A percentile compares a stretch with the other conserved stretches of the same genome.
These are phyloP conservation scores for Galleria mellonella DNA, from an alignment of 1,140 invertebrate genomes.

Conservation along the genomic window DNA sequence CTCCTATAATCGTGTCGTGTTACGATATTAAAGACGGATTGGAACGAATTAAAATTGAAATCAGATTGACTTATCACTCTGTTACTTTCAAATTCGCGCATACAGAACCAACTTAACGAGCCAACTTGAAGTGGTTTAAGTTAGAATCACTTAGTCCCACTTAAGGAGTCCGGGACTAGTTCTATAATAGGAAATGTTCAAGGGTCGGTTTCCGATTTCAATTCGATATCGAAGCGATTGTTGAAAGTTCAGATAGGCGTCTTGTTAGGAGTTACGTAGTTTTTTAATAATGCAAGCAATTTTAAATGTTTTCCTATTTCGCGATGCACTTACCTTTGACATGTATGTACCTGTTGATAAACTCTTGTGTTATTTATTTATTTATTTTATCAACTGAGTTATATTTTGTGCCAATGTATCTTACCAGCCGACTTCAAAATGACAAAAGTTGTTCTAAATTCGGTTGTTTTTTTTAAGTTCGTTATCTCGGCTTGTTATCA, in stretches of 20 bases:
- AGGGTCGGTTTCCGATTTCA: background rate
- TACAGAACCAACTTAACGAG: conserved; percentile 13
- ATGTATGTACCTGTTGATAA: too few species aligned
- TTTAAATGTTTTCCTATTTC: background rate
- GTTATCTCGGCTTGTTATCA: too few species aligned
- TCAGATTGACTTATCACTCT: too few species aligned
- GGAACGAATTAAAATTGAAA: too few species aligned
- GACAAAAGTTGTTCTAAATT: too few species aligned
- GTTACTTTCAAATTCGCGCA: too few species aligned
- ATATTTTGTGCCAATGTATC: background rate
- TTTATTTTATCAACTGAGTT: background rate
- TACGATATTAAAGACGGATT: too few species aligned
- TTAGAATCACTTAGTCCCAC: conserved; percentile 18
- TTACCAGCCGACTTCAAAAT: too few species aligned
- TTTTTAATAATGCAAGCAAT: background rate
- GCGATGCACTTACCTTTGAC: too few species aligned
- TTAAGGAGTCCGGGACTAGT: conserved; percentile 1
- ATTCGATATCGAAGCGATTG: conserved; percentile 1
- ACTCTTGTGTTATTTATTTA: background rate
- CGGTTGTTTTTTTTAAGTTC: too few species aligned
- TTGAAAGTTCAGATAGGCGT: background rate
- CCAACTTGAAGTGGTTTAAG: conserved; percentile 21
- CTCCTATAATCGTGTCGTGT: too few species aligned
- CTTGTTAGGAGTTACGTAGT: background rate
- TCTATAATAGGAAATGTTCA: conserved; percentile 5